Conservation (phyloP, 2,797 vertebrate genomes). For the Siniperca obscura region DNA sequence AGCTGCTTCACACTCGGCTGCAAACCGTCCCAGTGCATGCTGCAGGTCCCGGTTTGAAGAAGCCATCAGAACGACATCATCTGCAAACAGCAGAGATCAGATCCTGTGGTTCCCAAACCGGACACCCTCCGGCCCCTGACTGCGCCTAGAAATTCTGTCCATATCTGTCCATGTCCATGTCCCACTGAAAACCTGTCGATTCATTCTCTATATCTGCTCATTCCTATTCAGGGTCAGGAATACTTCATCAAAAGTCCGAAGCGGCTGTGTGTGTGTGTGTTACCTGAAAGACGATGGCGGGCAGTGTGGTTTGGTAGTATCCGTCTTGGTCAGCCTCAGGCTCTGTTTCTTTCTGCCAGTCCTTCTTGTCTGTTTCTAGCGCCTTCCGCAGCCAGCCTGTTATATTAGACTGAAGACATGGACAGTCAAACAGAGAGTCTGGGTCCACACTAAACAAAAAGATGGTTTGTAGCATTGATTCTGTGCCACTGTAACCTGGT, state of each 20-base stretch:
- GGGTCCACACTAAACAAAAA: background rate
- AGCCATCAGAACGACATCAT: no score
- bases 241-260: background rate
- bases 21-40: no score
- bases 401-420: conserved; percentile 91
- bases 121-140: no score
- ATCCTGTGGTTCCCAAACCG: no score
- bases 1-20: no score
- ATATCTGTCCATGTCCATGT: no score
- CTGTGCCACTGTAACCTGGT: background rate
- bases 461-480: background rate
- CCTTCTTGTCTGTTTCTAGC: conserved; percentile 96
- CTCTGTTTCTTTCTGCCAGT: conserved; percentile 95
- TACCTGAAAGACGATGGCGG: conserved; percentile 98
- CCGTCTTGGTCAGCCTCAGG: conserved; percentile 97
- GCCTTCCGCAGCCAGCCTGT: conserved; percentile 97
- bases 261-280: background rate
- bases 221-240: background rate
- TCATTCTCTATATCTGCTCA: background rate
- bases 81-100: no score
- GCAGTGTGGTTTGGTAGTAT: conserved; percentile 96
- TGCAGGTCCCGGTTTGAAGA: no score
- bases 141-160: no score
- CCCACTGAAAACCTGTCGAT: background rate
- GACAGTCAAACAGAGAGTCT: background rate